Base-by-base conservation (phyloP, 2,113 vertebrate genomes). In the Odocoileus hemionus region DNA sequence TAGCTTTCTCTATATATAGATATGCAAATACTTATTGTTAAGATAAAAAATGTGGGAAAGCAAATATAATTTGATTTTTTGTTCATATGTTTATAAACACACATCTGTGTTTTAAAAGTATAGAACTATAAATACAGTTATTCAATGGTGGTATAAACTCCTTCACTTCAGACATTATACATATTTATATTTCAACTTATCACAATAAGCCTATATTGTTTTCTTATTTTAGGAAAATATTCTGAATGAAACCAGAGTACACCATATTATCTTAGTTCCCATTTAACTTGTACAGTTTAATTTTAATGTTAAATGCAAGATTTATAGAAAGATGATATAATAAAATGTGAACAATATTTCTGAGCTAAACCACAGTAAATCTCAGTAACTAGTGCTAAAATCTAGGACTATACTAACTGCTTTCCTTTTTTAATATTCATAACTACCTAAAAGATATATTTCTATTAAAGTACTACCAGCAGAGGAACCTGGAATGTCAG, bases 281-380 rank as follows among this genome's bases (percentile, higher is more conserved):
- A 91, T 19, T 85, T 88, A 93, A 83, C 14, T 82, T 80, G 9
- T 15, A 28, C 33, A 92, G 14, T 96, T 92, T 78, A 96, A 96
- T 95, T 83, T 67, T 58, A 54, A 57, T 21, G 10, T 67, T 58
- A 74, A 84, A 25, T 94, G 84, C 45, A 57, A 86, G 47, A 43
- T 76, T 50, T 58, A 58, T 52, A 83, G 23, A 74, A 33, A 57
- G 4, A 85, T 64, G 9, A 85, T 52, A 26, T 6, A 89, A 89
- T 33, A 86, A 88, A 93, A 30, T 33, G 33, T 83, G 30, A 78
- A 91, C 28, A 86, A 14, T 78, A 26, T 79, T 92, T 97, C 26
- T 94, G 92, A 87, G 25, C 30, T 54, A 97, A 94, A 89, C 13
- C 78, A 2, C 17, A 83, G 13, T 52, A 92, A 92, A 23, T 86